phyloP scores from a whole-genome alignment of 2,113 vertebrate species.

The Puma concolor region DNA sequence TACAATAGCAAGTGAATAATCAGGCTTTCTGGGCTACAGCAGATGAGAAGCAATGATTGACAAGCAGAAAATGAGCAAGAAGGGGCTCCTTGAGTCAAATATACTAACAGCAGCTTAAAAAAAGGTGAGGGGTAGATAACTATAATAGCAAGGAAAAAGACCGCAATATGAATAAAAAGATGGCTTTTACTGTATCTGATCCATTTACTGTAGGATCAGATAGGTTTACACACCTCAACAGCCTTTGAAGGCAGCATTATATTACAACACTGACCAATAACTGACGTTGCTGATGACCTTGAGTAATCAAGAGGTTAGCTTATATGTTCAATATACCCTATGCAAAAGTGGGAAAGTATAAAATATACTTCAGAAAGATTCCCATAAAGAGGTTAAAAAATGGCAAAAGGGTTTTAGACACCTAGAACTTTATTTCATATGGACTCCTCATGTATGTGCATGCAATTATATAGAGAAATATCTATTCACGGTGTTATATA shows the following conservation, averaged over 20 bases:
- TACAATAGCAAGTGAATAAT: not conserved
- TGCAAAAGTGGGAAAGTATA: constrained; percentile 22
- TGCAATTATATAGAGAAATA: not conserved
- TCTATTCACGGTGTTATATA: not conserved
- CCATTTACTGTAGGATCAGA: not conserved
- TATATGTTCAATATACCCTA: constrained; percentile 33
- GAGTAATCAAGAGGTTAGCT: constrained; percentile 24
- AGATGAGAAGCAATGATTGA: constrained; percentile 41
- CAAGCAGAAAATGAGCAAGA: constrained; percentile 33
- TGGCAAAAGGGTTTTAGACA: constrained; percentile 35
- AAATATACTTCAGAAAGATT: constrained; percentile 39
- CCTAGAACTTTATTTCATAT: constrained; percentile 30
- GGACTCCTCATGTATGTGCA: not conserved
- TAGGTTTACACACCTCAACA: not conserved
- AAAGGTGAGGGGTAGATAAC: not conserved
- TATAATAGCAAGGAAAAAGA: not conserved
- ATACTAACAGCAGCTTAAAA: not conserved
- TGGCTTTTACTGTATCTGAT: no score
- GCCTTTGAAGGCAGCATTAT: not conserved
- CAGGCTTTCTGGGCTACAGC: not conserved
- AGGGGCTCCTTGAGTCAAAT: constrained; percentile 17
- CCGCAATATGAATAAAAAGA: not conserved
- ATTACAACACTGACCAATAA: constrained; percentile 19
- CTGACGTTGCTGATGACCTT: constrained; percentile 25
- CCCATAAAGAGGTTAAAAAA: not conserved